Conservation (phyloP, 2,113 vertebrate genomes). For the Cacatua alba region DNA sequence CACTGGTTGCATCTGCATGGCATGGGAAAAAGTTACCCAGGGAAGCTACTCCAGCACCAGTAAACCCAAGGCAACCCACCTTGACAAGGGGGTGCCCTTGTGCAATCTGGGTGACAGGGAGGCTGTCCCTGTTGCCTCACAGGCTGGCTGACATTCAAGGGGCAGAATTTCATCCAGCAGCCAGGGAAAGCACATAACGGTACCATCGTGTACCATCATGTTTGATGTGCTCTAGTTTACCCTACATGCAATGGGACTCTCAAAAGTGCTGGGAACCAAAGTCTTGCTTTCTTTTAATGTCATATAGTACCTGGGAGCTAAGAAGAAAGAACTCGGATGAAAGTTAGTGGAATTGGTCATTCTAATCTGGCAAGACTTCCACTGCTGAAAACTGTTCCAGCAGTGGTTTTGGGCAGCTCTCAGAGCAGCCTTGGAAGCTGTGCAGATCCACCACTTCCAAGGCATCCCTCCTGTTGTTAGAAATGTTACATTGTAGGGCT, state of each 20-base stretch:
- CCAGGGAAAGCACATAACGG: neutral
- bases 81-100: neutral
- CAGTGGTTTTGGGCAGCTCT: neutral
- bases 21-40: neutral
- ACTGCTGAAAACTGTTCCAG: neutral
- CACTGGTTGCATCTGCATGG: neutral
- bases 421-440: neutral
- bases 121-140: neutral
- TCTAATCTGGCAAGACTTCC: neutral
- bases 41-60: neutral
- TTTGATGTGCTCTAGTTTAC: neutral
- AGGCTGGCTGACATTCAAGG: neutral
- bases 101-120: neutral
- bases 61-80: neutral
- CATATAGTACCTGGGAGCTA: neutral
- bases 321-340: neutral
- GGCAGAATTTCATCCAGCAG: neutral
- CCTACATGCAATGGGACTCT: neutral
- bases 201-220: neutral
- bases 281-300: neutral
- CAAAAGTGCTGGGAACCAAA: neutral
- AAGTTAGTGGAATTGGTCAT: neutral
- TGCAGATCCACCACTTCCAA: neutral
- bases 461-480: neutral
- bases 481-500: neutral